phyloP scores from a whole-genome alignment of 2,888 invertebrate genomes.

The Listrodromus nycthemerus region DNA sequence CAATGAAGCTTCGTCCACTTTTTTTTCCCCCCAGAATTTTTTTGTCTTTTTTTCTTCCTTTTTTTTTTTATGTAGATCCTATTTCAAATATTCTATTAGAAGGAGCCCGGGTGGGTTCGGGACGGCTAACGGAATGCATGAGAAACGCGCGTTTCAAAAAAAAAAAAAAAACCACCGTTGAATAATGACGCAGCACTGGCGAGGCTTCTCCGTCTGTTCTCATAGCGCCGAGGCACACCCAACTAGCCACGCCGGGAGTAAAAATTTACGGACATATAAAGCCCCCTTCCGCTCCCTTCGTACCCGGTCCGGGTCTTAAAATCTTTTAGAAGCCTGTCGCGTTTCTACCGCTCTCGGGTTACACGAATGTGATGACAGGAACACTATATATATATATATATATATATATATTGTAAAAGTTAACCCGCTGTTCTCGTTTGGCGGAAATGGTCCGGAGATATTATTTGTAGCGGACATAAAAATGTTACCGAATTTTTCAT shows the following conservation, averaged over 20 bases:
- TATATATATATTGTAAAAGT: conserved; percentile 5
- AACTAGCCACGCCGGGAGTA: conserved; percentile 35
- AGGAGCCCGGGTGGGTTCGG: not conserved
- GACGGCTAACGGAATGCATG: conserved; percentile 19
- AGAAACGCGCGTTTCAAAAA: conserved; percentile 18
- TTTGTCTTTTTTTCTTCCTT: not conserved
- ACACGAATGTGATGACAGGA: conserved; percentile 22
- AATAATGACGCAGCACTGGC: conserved; percentile 39
- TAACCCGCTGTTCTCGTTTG: conserved; percentile 19
- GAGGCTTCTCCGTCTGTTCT: conserved; percentile 33
- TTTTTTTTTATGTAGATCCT: not conserved
- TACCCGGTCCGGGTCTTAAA: conserved; percentile 42
- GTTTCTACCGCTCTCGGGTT: conserved; percentile 38
- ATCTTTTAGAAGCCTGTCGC: conserved; percentile 41
- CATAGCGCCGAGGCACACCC: conserved; percentile 23
- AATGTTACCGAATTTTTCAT: conserved; percentile 5
- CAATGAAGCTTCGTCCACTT: not conserved
- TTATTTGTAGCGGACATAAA: conserved; percentile 7
- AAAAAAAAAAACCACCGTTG: conserved; percentile 35
- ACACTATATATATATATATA: not conserved
- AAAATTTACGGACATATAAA: conserved; percentile 48
- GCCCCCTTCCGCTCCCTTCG: conserved; percentile 22
- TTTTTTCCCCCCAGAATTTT: not conserved
- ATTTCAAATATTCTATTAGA: conserved; percentile 41
- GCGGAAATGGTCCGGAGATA: conserved; percentile 1